Evolutionary conservation across 2,113 vertebrate species (phyloP).

Genomic region (Salvelinus alpinus): DNA sequence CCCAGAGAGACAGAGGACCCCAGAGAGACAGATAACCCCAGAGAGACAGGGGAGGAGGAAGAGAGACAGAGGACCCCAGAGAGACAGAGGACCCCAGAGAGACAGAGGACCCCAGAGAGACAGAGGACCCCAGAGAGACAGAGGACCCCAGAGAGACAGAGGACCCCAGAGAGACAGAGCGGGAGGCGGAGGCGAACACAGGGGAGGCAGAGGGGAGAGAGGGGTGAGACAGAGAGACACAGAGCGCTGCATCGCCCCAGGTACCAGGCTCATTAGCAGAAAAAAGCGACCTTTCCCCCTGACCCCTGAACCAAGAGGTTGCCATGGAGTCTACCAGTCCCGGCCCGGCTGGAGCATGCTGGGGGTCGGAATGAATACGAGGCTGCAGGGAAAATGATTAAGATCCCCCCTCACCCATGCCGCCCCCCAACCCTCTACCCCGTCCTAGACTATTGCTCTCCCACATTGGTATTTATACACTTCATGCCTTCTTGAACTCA

Average conservation of each 20-base stretch:
- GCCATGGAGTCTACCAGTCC: conserved; percentile 73
- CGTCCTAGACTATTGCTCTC: not conserved
- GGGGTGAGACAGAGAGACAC: conserved; percentile 48
- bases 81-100: no score
- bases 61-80: no score
- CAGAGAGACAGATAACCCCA: no score
- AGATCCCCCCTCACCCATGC: not conserved
- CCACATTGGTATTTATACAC: conserved; percentile 2
- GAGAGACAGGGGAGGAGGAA: no score
- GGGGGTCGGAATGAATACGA: conserved; percentile 57
- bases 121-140: no score
- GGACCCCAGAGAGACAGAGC: no score
- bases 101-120: no score
- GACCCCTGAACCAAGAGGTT: conserved; percentile 71
- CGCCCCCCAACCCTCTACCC: no score
- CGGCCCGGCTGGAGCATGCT: conserved; percentile 61
- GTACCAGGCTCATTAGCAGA: conserved; percentile 77
- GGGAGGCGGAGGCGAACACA: no score
- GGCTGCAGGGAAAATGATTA: conserved; percentile 64
- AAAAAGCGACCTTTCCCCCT: conserved; percentile 76
- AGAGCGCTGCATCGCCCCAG: conserved; percentile 58
- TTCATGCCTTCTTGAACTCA: conserved; percentile 37
- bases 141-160: no score
- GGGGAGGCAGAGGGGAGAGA: not conserved
- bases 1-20: no score